These are phyloP conservation scores for Holcopasites calliopsidis DNA, from an alignment of 1,140 invertebrate genomes.

Conservation along the genomic window DNA sequence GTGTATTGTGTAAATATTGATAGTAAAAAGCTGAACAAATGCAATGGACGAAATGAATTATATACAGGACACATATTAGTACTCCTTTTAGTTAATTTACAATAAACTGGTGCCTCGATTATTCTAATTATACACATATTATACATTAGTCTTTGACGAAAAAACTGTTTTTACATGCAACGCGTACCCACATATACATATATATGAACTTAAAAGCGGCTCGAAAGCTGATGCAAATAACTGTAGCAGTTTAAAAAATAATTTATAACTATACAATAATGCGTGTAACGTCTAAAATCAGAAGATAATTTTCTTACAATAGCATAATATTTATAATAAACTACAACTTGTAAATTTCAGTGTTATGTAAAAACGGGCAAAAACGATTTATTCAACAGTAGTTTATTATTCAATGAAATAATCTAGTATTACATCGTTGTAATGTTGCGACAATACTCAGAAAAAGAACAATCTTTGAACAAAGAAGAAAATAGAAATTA, in stretches of 20 bases:
- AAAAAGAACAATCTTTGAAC: too few species aligned
- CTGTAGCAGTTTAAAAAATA: background rate
- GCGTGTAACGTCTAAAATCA: background rate
- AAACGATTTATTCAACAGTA: background rate
- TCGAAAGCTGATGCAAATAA: background rate
- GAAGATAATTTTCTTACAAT: background rate
- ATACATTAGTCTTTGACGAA: too few species aligned
- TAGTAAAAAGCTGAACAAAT: background rate
- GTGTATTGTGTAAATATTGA: background rate
- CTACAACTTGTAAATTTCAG: background rate
- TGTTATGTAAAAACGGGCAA: background rate
- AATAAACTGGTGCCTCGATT: conserved; percentile 13
- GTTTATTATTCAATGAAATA: background rate
- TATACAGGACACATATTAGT: background rate
- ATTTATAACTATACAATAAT: background rate
- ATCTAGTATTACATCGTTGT: background rate
- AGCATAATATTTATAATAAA: background rate
- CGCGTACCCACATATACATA: too few species aligned
- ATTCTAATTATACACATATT: conserved; percentile 6
- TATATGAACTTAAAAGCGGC: background rate
- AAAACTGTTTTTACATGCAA: too few species aligned
- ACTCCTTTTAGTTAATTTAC: background rate
- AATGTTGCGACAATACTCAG: too few species aligned
- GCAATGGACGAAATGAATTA: conserved; percentile 15
- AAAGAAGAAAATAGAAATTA: background rate